Evolutionary conservation across 2,797 vertebrate species (phyloP).

Genomic region (Tarsius wallacei): DNA sequence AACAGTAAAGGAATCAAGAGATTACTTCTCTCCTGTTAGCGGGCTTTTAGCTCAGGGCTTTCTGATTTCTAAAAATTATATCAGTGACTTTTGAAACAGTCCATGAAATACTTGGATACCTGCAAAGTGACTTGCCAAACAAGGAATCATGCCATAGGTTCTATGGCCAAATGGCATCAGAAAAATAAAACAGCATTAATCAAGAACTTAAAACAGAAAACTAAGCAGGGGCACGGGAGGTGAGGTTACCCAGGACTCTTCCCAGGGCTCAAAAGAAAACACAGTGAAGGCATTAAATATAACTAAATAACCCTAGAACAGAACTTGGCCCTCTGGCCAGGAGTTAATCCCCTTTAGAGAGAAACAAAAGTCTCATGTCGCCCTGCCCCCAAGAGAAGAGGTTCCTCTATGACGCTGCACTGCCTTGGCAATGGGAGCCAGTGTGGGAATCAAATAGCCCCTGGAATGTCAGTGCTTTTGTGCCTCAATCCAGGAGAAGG

Average conservation of each 20-base stretch:
- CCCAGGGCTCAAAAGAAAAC: not conserved
- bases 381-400: not conserved
- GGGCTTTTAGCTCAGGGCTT: not conserved
- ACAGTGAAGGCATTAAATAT: not conserved
- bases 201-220: conserved; percentile 31
- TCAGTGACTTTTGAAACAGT: conserved; percentile 35
- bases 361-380: not conserved
- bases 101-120: not conserved
- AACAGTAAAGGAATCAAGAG: not conserved
- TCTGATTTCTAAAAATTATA: not conserved
- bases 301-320: not conserved
- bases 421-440: not conserved
- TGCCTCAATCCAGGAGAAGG: not conserved
- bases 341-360: not conserved
- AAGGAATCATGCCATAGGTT: not conserved
- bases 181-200: not conserved
- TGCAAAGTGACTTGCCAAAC: conserved; percentile 17
- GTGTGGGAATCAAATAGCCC: not conserved
- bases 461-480: not conserved
- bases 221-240: not conserved
- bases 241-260: not conserved
- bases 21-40: not conserved
- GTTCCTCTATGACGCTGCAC: not conserved
- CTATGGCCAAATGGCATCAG: not conserved
- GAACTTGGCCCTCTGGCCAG: not conserved